Evolutionary conservation across 2,888 invertebrate species (phyloP), one percentile per base, ranked within the genome.

Genomic region (Pristionchus mayeri): DNA sequence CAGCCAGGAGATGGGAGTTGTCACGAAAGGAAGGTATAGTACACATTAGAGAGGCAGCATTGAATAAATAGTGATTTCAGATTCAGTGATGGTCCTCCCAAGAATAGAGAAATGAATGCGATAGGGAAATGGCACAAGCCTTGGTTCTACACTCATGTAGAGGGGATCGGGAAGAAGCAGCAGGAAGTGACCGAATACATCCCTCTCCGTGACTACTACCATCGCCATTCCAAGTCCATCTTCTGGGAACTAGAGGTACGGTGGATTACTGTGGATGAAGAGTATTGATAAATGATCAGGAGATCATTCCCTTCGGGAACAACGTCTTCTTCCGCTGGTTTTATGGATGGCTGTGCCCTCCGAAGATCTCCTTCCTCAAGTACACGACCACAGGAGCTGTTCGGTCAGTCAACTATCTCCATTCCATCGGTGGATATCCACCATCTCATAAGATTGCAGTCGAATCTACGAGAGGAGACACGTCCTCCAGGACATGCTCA

Each of bases 231-330:
- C 0, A 94, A 95, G 87, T 95, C 96, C 87, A 94, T 96, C 86
- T 96, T 96, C 93, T 96, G 96, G 96, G 96, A 96, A 93, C 93
- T 96, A 44, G 95, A 95, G 94, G 96, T 95, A 92, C 24, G 0
- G 18, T 44, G 34, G 24, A 44, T 27, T 18, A 52, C 34, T 18
- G 11, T 75, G 7, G 44, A 52, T 30, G 13, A 27, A 48, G 13
- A 6, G 24, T 18, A 21, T 18, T 27, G n/a, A 67, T 81, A 48
- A 76, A 27, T 80, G 89, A 93, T 21, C 93, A 96, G 95, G 96
- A 96, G 89, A 96, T 96, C 80, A 95, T 96, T 85, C 95, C 96
- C 0, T 96, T 96, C 93, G 96, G 96, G 37, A 96, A 96, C 93
- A 94, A 95, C 91, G 92, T 94, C 0, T 50, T 96, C 44, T 96